These are phyloP conservation scores for Glandiceps talaboti DNA, from an alignment of 53 echinoderm and acorn worm species.

Conservation along the genomic window DNA sequence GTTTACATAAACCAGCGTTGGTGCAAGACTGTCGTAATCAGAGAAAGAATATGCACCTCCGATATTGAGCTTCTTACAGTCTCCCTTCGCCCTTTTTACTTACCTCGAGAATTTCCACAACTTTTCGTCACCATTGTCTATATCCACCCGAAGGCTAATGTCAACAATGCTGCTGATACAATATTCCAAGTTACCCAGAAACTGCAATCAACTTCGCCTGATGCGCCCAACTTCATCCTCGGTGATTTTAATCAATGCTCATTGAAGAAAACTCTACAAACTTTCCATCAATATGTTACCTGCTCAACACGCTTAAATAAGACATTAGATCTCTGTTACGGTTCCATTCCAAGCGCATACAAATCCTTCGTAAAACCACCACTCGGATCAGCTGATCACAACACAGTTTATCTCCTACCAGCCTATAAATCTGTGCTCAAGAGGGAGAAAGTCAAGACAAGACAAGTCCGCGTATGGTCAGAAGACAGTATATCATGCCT, in stretches of 20 bases:
- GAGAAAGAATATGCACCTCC: slow-evolving; percentile 5
- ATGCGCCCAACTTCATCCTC: slow-evolving; percentile 1
- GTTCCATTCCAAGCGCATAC: not conserved
- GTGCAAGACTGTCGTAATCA: slow-evolving; percentile 3
- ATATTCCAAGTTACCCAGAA: not conserved
- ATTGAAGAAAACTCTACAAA: not conserved
- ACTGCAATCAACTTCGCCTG: not conserved
- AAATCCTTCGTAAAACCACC: not conserved
- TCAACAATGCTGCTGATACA: not conserved
- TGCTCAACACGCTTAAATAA: not conserved
- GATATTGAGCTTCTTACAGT: slow-evolving; percentile 5
- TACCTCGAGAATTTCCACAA: slow-evolving; percentile 2
- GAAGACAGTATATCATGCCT: not conserved
- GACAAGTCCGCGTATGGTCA: slow-evolving; percentile 11
- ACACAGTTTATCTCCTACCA: not conserved
- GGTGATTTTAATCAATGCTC: slow-evolving; percentile 8
- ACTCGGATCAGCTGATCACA: not conserved
- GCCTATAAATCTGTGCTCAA: slow-evolving; percentile 5
- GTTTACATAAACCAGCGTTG: not conserved
- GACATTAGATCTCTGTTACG: not conserved
- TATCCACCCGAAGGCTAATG: slow-evolving; percentile 3
- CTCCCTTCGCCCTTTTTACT: slow-evolving; percentile 1
- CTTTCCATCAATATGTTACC: not conserved
- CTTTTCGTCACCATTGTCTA: slow-evolving; percentile 2
- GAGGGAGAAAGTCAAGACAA: slow-evolving; percentile 6